Base-by-base conservation (phyloP, 2,888 invertebrate species). In the Fabriciana adippe region DNA sequence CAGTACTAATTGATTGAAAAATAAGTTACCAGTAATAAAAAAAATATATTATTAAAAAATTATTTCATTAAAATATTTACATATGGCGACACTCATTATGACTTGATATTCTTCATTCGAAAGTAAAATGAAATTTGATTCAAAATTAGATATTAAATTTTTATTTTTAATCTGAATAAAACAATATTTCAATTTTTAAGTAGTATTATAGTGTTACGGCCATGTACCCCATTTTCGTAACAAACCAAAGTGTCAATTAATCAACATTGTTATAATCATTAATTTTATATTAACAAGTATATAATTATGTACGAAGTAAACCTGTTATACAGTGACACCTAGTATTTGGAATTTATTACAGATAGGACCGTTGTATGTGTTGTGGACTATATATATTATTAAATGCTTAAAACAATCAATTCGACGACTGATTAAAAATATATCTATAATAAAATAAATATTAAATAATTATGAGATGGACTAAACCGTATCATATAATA, bases 251-350 rank as follows among this genome's bases (percentile, higher is more conserved):
- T 80, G 81, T 82, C 78, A 86, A 85, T 76, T 84, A 87, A 88
- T 87, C 86, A 92, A 91, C 92, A 90, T 89, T 79, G 68, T 91
- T 91, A 90, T 90, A 90, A 87, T 86, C 76, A 88, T 88, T 79
- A 87, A 88, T 87, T 76, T 87, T 88, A 87, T 90, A 89, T 88
- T 92, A 92, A 92, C 90, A 90, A 88, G 84, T 88, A 89, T 89
- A 92, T 90, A 90, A 90, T 89, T 89, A 91, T 90, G 88, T 90
- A 87, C 79, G 85, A 85, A 85, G 83, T 87, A 90, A 91, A 92
- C 85, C 92, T 92, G 92, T 92, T 91, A 90, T 87, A 92, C 90
- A 92, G 92, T 86, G 90, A 92, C 89, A 90, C 87, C 89, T 92
- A 92, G 82, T 87, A 88, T 83, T 87, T 86, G 83, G 80, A 82